These are phyloP conservation scores for Sebastes fasciatus DNA, from an alignment of 2,113 vertebrate species.

Conservation along the genomic window DNA sequence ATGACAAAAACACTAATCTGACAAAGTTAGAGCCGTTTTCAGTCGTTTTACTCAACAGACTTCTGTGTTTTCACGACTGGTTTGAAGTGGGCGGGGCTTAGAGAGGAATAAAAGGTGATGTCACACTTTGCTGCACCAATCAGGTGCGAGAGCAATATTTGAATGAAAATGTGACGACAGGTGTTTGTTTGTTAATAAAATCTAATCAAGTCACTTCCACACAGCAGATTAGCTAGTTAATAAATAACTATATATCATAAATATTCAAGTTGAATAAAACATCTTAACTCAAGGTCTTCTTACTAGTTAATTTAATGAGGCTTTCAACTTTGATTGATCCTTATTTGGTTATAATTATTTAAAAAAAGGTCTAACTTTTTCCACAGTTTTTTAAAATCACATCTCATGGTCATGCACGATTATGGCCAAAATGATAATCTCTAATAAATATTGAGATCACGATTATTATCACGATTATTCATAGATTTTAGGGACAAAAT, in stretches of 20 bases:
- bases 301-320: not conserved
- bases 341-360: not conserved
- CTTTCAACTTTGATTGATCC: not conserved
- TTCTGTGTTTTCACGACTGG: not conserved
- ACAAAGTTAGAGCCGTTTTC: not conserved
- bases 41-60: not conserved
- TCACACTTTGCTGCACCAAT: conserved; percentile 12
- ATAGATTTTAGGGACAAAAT: too few species aligned
- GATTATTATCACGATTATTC: too few species aligned
- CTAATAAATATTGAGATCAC: too few species aligned
- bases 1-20: not conserved
- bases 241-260: too few species aligned
- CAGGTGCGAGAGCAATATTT: conserved; percentile 4
- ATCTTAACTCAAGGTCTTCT: not conserved
- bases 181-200: not conserved
- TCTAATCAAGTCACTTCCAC: too few species aligned
- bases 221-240: too few species aligned
- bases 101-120: not conserved
- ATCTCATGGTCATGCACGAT: too few species aligned
- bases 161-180: not conserved
- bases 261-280: not conserved
- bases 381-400: too few species aligned
- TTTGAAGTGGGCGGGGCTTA: not conserved
- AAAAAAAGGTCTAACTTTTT: not conserved
- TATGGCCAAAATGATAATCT: too few species aligned